Conservation (phyloP, 2,888 invertebrate species). For the Myathropa florea region DNA sequence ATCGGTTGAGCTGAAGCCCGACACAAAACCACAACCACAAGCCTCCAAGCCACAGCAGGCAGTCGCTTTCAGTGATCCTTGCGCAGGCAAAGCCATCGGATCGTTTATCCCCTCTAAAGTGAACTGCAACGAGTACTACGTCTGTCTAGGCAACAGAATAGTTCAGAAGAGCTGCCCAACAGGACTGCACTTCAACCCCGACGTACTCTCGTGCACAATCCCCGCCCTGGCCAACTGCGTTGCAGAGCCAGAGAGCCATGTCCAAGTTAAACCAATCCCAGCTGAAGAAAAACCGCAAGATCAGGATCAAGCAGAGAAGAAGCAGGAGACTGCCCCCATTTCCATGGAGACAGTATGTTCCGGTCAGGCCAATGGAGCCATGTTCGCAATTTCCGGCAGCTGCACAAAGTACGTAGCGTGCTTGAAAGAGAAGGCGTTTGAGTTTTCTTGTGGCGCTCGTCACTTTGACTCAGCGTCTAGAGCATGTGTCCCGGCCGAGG, state of each 20-base stretch:
- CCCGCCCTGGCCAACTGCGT: conserved; percentile 10
- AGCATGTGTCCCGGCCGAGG: conserved; percentile 12
- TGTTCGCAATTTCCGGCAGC: conserved; percentile 31
- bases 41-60: background rate
- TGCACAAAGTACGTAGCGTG: conserved; percentile 51
- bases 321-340: background rate
- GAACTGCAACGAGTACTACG: conserved; percentile 41
- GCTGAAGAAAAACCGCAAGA: background rate
- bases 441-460: conserved; percentile 34
- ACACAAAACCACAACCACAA: too few species aligned
- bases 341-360: conserved; percentile 18
- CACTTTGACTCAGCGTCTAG: conserved; percentile 38
- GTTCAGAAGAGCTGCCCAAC: conserved; percentile 1
- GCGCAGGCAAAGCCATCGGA: conserved; percentile 35
- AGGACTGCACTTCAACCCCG: conserved; percentile 13
- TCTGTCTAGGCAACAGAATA: conserved; percentile 33
- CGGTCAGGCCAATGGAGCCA: conserved; percentile 39
- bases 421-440: conserved; percentile 18
- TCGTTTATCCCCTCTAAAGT: conserved; percentile 34
- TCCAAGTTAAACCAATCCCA: background rate
- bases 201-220: conserved; percentile 11
- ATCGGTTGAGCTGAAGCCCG: too few species aligned
- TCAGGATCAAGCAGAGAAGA: background rate
- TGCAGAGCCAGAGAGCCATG: background rate
- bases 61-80: background rate